Percentiles rank a stretch among this genome's conserved stretches.
Evolutionary conservation across 2,888 invertebrate species (phyloP).

Genomic region (Rhyacophila evoluta): DNA sequence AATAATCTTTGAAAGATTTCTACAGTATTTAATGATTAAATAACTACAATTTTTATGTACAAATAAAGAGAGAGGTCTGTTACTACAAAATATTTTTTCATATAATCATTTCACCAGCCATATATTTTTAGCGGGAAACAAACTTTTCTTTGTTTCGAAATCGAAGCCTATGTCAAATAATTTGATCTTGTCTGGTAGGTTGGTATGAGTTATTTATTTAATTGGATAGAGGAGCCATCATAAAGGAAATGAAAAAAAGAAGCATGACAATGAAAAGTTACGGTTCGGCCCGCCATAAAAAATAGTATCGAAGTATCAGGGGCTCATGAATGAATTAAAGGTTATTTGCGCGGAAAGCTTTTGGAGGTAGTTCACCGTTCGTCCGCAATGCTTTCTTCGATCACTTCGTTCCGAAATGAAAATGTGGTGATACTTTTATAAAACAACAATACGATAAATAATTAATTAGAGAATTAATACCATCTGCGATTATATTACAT

Average conservation of each 20-base stretch:
- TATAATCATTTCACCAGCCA: too few species aligned
- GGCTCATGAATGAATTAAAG: conserved; percentile 53
- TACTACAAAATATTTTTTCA: too few species aligned
- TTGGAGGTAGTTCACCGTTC: conserved; percentile 25
- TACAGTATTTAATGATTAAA: too few species aligned
- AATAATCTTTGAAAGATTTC: too few species aligned
- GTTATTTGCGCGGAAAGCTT: conserved; percentile 37
- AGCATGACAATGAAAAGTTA: conserved; percentile 29
- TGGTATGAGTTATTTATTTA: conserved; percentile 15
- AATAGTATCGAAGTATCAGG: conserved; percentile 38
- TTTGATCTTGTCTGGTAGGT: background rate
- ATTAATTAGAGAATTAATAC: too few species aligned
- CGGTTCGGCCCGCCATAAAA: conserved; percentile 36
- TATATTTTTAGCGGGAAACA: background rate
- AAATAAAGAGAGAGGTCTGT: too few species aligned
- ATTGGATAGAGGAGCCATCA: conserved; percentile 7
- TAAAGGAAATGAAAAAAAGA: conserved; percentile 19
- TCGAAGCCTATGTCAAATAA: background rate
- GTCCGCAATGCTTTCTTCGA: conserved; percentile 16
- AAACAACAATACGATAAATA: too few species aligned
- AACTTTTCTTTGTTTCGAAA: background rate
- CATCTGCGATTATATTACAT: too few species aligned
- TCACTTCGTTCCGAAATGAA: conserved; percentile 11
- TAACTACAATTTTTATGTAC: too few species aligned
- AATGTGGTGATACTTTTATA: background rate